A percentile compares a stretch with the other conserved stretches of the same genome.
Conservation (phyloP, 2,888 invertebrate species). For the Teleiodes luculella region DNA sequence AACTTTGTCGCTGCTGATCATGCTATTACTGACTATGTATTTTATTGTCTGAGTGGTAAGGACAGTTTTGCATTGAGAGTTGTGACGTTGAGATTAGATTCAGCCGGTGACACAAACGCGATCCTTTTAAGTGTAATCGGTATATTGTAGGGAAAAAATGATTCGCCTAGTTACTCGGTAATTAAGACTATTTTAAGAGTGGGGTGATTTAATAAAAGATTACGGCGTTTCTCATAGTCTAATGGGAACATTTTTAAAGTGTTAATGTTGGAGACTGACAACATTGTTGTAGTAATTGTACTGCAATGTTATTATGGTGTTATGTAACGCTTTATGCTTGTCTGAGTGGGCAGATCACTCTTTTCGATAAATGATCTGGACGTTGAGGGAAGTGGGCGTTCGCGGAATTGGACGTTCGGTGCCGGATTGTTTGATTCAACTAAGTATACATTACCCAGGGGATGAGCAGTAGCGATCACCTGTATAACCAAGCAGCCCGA, state of each 20-base stretch:
- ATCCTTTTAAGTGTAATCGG: slow-evolving; percentile 68
- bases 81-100: slow-evolving; percentile 42
- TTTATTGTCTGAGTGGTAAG: slow-evolving; percentile 33
- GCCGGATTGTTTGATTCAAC: no score
- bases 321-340: no score
- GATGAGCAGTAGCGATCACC: no score
- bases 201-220: not conserved
- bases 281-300: no score
- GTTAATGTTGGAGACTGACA: not conserved
- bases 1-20: not conserved
- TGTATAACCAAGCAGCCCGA: no score
- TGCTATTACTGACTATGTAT: slow-evolving; percentile 16
- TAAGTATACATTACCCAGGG: no score
- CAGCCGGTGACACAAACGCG: slow-evolving; percentile 62
- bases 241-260: not conserved
- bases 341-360: no score
- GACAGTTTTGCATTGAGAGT: slow-evolving; percentile 33
- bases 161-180: slow-evolving; percentile 6
- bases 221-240: not conserved
- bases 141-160: slow-evolving; percentile 53
- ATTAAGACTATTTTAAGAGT: slow-evolving; percentile 2
- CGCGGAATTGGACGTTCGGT: no score
- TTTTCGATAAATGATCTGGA: no score
- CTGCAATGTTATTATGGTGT: no score
- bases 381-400: no score